Evolutionary conservation across 2,888 invertebrate species (phyloP), one percentile per base, ranked within the genome.

Genomic region (Marasmarcha lunaedactyla): DNA sequence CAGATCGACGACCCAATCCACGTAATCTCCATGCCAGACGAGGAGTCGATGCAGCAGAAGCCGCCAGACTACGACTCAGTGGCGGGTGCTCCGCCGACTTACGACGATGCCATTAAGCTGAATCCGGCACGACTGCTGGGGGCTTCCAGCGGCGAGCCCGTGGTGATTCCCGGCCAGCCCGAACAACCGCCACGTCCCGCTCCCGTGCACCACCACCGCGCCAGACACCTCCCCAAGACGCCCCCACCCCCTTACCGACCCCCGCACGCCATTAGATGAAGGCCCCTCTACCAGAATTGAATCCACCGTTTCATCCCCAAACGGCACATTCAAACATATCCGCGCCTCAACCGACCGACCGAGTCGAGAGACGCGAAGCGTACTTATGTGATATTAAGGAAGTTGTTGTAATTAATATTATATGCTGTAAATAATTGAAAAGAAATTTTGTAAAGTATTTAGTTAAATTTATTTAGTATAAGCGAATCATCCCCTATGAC

Each of bases 11-110:
- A 88, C 63, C 87, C 87, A 30, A 87, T 89, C 51, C 89, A 89
- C 65, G 87, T 89, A 44, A 89, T 89, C 49, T 85, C 87, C 48
- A 85, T 87, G 67, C 86, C 86, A 46, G 84, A 85, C 47, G 84
- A 84, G 50, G 83, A 81, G 57, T 83, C 84, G 44, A 84, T 86
- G 66, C 83, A 87, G 54, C 88, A 88, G 57, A 90, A 90, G 62
- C 90, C 90, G 26, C 90, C 90, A 1, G 90, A 90, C 63, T 90
- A 90, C 68, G 89, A 90, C 57, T 85, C 87, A 5, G 89, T 90
- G 39, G 87, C 88, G 6, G 88, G 88, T 30, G 87, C 87, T 42
- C 90, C 90, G 44, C 90, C 90, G 1, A 88, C 88, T 12, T 90
- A 90, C 67, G 89, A 90, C 60, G 90, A 90, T 57, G 90, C 90